phyloP scores from a whole-genome alignment of 2,888 invertebrate species.

The Azorinus chamasolen region DNA sequence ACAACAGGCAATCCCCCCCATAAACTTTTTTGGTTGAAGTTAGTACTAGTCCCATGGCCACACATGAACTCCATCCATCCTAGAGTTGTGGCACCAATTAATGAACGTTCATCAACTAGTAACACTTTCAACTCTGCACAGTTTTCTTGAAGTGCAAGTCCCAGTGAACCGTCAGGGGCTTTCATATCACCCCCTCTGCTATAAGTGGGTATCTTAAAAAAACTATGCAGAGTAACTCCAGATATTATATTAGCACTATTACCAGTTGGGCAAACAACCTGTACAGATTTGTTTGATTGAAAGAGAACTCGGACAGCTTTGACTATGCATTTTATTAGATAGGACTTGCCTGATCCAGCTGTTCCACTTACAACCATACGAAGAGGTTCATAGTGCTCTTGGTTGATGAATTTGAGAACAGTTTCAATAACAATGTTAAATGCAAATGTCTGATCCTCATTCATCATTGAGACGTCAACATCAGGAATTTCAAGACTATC shows the following conservation, averaged over 20 bases:
- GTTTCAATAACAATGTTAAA: conserved; percentile 38
- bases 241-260: conserved; percentile 68
- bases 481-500: conserved; percentile 17
- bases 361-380: conserved; percentile 58
- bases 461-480: conserved; percentile 4
- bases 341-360: conserved; percentile 64
- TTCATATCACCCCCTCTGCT: conserved; percentile 40
- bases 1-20: conserved; percentile 50
- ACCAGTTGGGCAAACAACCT: conserved; percentile 65
- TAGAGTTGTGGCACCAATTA: conserved; percentile 28
- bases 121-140: conserved; percentile 51
- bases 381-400: conserved; percentile 26
- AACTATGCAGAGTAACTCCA: too few species aligned
- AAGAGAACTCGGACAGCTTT: conserved; percentile 43
- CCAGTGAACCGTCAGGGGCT: conserved; percentile 50
- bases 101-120: conserved; percentile 64
- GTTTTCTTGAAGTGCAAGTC: conserved; percentile 53
- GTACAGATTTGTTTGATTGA: conserved; percentile 48
- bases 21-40: too few species aligned
- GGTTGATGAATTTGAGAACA: conserved; percentile 20
- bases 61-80: conserved; percentile 52
- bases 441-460: conserved; percentile 22
- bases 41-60: conserved; percentile 9
- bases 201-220: conserved; percentile 60
- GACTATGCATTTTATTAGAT: conserved; percentile 60